phyloP scores from a whole-genome alignment of 2,888 invertebrate genomes.

The Drosophila macrospina region DNA sequence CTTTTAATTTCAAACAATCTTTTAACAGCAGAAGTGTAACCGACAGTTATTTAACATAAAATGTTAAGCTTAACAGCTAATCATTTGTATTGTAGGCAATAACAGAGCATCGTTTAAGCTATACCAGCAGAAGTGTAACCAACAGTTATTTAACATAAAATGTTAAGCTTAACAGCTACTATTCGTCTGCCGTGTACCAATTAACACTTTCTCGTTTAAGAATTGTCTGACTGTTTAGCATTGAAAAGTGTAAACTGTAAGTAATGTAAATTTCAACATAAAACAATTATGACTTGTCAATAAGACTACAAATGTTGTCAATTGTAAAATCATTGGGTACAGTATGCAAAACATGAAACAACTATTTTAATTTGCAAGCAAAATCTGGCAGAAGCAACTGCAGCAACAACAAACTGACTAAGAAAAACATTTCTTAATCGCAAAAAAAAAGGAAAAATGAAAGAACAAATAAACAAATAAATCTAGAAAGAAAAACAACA shows the following conservation, averaged over 20 bases:
- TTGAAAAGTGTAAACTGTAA: too few relatives aligned
- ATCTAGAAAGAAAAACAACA: conserved; percentile 49
- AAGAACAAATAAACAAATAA: conserved; percentile 25
- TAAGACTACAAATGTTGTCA: conserved; percentile 12
- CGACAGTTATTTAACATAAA: not conserved
- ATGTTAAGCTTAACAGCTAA: not conserved
- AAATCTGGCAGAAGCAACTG: conserved; percentile 43
- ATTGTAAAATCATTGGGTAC: conserved; percentile 33
- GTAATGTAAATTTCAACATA: too few relatives aligned
- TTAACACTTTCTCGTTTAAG: not conserved
- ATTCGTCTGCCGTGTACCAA: too few relatives aligned
- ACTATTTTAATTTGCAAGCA: conserved; percentile 64
- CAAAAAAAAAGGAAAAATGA: conserved; percentile 9
- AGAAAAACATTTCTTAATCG: conserved; percentile 30
- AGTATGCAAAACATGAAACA: conserved; percentile 49
- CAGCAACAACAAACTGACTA: conserved; percentile 34
- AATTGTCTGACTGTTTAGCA: not conserved
- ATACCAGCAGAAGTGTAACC: too few relatives aligned
- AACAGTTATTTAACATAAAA: not conserved
- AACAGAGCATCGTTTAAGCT: not conserved
- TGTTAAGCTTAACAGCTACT: not conserved
- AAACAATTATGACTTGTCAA: conserved; percentile 23
- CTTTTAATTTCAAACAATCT: too few relatives aligned
- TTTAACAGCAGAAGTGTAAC: too few relatives aligned
- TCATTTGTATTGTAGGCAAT: too few relatives aligned